A percentile compares a stretch with the other conserved stretches of the same genome.
These are phyloP conservation scores for Caenorhabditis briggsae DNA, from an alignment of 1,140 invertebrate species.

Conservation along the genomic window DNA sequence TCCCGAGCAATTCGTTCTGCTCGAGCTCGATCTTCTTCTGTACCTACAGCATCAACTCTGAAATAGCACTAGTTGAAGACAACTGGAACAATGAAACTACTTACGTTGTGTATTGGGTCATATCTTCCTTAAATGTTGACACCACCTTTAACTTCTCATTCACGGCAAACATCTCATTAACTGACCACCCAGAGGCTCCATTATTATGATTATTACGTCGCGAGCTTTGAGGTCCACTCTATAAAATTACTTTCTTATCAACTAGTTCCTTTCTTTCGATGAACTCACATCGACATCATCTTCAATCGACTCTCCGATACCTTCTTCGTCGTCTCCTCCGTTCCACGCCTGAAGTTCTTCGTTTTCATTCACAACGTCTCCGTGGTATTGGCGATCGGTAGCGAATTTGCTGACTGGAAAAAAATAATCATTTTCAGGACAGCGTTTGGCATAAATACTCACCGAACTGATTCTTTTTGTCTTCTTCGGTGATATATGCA, in stretches of 20 bases:
- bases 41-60: constrained; percentile 55
- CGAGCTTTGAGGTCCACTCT: background rate
- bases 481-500: background rate
- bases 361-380: background rate
- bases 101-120: constrained; percentile 59
- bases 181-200: constrained; percentile 44
- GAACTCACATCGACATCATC: background rate
- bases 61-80: background rate
- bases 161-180: constrained; percentile 53
- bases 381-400: constrained; percentile 56
- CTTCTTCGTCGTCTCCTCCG: constrained; percentile 28
- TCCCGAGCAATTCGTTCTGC: constrained; percentile 58
- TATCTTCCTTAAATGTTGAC: constrained; percentile 39
- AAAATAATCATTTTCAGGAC: background rate
- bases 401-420: constrained; percentile 42
- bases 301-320: constrained; percentile 29
- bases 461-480: constrained; percentile 24
- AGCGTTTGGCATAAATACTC: background rate
- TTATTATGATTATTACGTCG: constrained; percentile 48
- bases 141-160: constrained; percentile 41
- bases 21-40: constrained; percentile 43
- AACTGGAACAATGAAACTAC: background rate
- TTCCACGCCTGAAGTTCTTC: constrained; percentile 54
- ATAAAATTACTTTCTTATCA: background rate
- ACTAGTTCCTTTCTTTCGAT: background rate